These are phyloP conservation scores for Amblyraja radiata DNA, from an alignment of 2,797 vertebrate genomes.

Conservation along the genomic window DNA sequence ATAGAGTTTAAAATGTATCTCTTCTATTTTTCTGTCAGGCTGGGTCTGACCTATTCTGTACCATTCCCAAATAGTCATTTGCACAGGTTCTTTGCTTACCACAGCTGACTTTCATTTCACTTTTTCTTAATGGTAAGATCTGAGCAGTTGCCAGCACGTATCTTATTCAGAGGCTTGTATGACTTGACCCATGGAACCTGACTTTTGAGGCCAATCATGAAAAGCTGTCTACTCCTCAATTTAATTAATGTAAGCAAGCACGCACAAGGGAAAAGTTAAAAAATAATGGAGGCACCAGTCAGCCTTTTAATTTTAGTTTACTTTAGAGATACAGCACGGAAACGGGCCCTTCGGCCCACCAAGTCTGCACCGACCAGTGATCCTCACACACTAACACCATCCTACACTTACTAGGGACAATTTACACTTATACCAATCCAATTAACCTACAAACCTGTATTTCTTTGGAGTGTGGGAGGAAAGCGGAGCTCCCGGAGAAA, in stretches of 20 bases:
- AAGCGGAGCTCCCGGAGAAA: too few relatives aligned
- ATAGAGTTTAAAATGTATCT: neutral
- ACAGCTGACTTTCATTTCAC: neutral
- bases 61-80: neutral
- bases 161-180: neutral
- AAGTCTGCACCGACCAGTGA: too few relatives aligned
- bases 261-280: neutral
- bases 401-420: too few relatives aligned
- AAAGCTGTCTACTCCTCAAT: neutral
- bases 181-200: neutral
- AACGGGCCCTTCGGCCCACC: too few relatives aligned
- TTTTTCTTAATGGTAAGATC: neutral
- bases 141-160: neutral
- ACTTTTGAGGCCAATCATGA: neutral
- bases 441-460: too few relatives aligned
- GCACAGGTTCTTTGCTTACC: neutral
- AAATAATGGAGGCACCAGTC: neutral
- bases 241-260: neutral
- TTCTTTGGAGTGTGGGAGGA: too few relatives aligned
- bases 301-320: too few relatives aligned
- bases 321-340: too few relatives aligned
- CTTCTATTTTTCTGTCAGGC: neutral
- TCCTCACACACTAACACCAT: too few relatives aligned
- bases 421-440: too few relatives aligned
- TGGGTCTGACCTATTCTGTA: neutral